Base-by-base conservation (phyloP, 2,797 vertebrate species). In the Rhynchotus rufescens region DNA sequence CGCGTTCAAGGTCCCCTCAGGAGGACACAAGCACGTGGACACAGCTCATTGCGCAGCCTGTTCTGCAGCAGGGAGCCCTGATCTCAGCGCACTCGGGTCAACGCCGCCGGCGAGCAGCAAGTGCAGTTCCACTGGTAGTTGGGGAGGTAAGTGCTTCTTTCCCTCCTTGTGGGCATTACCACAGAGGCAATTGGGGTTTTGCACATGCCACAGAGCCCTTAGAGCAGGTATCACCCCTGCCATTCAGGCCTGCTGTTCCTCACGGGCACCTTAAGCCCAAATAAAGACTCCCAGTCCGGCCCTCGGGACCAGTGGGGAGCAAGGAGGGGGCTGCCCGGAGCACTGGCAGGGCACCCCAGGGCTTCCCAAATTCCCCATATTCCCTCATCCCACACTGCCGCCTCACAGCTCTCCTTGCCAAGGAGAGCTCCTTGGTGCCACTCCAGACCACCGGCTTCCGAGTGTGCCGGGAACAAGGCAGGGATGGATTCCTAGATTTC, bases 111-210 rank as follows among this genome's bases (percentile, higher is more conserved):
- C 88, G 76, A 89, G 89, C 10, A 69, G 82, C 71, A 26, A 79
- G 44, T 44, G 25, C 79, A 82, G 40, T 4, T 51, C 65, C 12
- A 1, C 14, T 1, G 62, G 30, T 2, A 56, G 47, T 51, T 32
- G 28, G 20, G 77, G 74, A 47, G 74, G 45, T 26, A 64, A 90
- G 56, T 4, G 1, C 22, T 30, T 59, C 36, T 51, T 78, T 60
- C 71, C 44, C 26, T 54, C 49, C 79, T 51, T 15, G 38, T 65
- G 84, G 85, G 80, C 87, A 78, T 15, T 42, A 51, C 69, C 91
- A 65, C 92, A 36, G 71, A 76, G 74, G 52, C 38, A 30, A 72
- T 36, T 86, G 80, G 88, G 84, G 80, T 61, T 88, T 95, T 88
- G 54, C 80, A 62, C 6, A 32, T 66, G 73, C 38, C 66, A 25